These are phyloP conservation scores for Zhengitettix transpicula DNA, from an alignment of 2,888 invertebrate genomes.

Conservation along the genomic window DNA sequence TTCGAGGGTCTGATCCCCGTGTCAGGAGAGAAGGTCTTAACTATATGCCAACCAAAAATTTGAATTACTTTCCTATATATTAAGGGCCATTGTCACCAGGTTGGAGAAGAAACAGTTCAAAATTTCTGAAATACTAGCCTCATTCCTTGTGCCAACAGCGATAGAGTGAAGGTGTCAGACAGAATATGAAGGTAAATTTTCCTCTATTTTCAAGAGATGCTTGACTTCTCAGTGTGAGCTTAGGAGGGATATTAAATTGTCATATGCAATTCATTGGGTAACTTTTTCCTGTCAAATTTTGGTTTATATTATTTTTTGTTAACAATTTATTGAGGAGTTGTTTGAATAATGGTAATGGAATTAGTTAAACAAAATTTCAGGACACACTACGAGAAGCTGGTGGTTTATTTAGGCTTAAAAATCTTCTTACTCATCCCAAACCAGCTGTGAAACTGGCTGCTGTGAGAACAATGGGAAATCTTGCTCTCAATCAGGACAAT, in stretches of 20 bases:
- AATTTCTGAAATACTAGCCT: no score
- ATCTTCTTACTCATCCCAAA: conserved; percentile 25
- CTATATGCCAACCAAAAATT: no score
- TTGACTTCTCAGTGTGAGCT: no score
- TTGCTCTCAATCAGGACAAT: conserved; percentile 33
- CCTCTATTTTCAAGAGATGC: not conserved
- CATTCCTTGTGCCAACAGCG: no score
- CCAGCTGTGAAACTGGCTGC: conserved; percentile 26
- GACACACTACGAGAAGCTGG: conserved; percentile 32
- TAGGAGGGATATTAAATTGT: not conserved
- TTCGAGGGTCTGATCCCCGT: no score
- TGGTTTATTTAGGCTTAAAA: conserved; percentile 27
- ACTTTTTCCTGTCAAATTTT: not conserved
- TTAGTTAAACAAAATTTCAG: conserved; percentile 17
- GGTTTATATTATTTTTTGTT: not conserved
- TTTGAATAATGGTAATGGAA: not conserved
- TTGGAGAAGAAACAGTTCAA: no score
- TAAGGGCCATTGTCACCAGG: no score
- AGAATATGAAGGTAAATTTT: not conserved
- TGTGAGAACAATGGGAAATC: conserved; percentile 31
- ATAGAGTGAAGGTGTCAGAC: no score
- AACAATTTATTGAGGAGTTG: not conserved
- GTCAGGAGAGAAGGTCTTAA: no score
- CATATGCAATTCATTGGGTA: not conserved
- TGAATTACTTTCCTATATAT: no score